Evolutionary conservation across 2,113 vertebrate species (phyloP).

Genomic region (Castor canadensis): DNA sequence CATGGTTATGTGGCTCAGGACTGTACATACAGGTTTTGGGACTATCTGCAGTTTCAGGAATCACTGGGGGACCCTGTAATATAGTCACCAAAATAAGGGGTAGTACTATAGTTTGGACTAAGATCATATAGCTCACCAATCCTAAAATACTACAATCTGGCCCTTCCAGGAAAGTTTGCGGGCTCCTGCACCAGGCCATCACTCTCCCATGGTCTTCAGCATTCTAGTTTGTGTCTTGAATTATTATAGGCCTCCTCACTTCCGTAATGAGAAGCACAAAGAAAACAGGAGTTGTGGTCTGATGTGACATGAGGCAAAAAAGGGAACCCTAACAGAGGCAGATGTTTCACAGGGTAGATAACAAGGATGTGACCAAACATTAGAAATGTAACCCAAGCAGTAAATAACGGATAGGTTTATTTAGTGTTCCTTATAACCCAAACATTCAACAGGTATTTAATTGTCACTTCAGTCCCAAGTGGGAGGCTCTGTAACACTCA

Average conservation of each 20-base stretch:
- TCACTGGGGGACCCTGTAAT: too few relatives aligned
- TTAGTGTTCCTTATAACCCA: not conserved
- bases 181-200: too few relatives aligned
- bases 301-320: not conserved
- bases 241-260: too few relatives aligned
- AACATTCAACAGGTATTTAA: not conserved
- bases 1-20: not conserved
- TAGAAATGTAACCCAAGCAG: not conserved
- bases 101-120: too few relatives aligned
- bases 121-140: too few relatives aligned
- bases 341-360: not conserved
- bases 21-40: too few relatives aligned
- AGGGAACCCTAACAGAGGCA: not conserved
- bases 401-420: not conserved
- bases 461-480: not conserved
- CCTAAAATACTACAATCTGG: too few relatives aligned
- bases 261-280: not conserved
- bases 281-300: not conserved
- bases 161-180: too few relatives aligned
- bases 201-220: too few relatives aligned
- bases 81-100: too few relatives aligned
- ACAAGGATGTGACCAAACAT: not conserved
- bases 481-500: not conserved
- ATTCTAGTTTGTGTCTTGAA: too few relatives aligned
- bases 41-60: too few relatives aligned